Conservation (phyloP, 2,888 invertebrate genomes). For the Elgonia sp. region DNA sequence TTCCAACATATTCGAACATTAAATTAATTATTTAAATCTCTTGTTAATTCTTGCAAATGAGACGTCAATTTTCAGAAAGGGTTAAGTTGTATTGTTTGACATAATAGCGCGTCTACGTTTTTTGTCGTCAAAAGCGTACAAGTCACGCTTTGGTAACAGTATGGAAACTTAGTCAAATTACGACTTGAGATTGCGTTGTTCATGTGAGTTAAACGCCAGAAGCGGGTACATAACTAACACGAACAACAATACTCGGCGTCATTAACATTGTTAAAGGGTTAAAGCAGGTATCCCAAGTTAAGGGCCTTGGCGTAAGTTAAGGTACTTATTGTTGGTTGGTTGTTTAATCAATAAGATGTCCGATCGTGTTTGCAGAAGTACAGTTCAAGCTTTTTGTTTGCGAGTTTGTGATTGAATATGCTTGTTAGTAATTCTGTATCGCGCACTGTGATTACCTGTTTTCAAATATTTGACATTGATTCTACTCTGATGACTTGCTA, state of each 20-base stretch:
- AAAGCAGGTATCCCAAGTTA: constrained; percentile 42
- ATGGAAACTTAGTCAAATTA: constrained; percentile 56
- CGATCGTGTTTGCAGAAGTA: not conserved
- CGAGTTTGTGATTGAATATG: constrained; percentile 13
- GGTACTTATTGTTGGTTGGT: constrained; percentile 47
- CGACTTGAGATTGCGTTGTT: constrained; percentile 63
- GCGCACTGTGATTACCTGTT: not conserved
- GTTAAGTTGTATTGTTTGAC: constrained; percentile 23
- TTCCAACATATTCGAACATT: too few relatives aligned
- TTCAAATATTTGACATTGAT: constrained; percentile 13
- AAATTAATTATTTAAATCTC: not conserved
- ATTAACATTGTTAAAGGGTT: constrained; percentile 61
- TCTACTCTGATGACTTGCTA: not conserved
- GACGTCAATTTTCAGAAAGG: constrained; percentile 17
- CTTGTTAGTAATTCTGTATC: not conserved
- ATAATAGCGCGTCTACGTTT: constrained; percentile 10
- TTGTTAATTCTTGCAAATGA: not conserved
- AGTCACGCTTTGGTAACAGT: constrained; percentile 48
- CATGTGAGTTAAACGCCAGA: constrained; percentile 61
- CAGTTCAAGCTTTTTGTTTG: constrained; percentile 11
- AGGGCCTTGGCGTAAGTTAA: constrained; percentile 37
- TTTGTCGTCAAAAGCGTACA: constrained; percentile 12
- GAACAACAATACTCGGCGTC: constrained; percentile 50
- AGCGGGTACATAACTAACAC: constrained; percentile 53
- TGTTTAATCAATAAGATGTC: constrained; percentile 48